Evolutionary conservation across 2,888 invertebrate genomes (phyloP), one percentile per base, ranked within the genome.

Genomic region (Nesidiocoris tenuis): DNA sequence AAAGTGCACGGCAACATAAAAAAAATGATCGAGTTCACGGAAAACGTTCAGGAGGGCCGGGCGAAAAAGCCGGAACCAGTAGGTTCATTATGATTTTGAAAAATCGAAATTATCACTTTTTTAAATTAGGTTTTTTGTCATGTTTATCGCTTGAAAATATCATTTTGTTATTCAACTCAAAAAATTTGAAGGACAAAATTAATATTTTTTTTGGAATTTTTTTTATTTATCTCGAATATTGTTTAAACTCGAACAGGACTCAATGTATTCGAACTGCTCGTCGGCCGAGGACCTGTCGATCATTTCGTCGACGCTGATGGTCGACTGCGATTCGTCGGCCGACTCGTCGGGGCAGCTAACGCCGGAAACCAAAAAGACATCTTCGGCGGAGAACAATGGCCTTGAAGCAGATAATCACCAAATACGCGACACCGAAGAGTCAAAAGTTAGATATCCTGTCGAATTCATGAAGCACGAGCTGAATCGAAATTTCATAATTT

Each of bases 1-100:
- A 72, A 72, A 61, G 61, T 72, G 5, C 39, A 17, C 7, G 19
- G 17, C 5, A 63, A 39, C 21, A 56, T 72, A 18, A 39, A 21
- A 17, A 19, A 23, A 18, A 63, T 72, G 72, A 72, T 61, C 25
- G 39, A 56, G 3, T 18, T 57, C 3, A 57, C 70, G 2, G 61
- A 59, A n/a, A 17, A 70, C n/a, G 18, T 70, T 2, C 59, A 24
- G 17, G 59, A 59, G 17, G 19, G 3, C 5, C n/a, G 59, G n/a
- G 59, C 3, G 19, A 16, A 3, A n/a, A n/a, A 39, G 39, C 12
- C 12, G 39, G 39, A 39, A 7, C 39, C 39, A 3, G 39, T 39
- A 39, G 12, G 39, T 39, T n/a, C n/a, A n/a, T n/a, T n/a, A n/a
- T n/a, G n/a, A n/a, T n/a, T n/a, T n/a, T n/a, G n/a, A n/a, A n/a